A percentile compares a stretch with the other conserved stretches of the same genome.
Evolutionary conservation across 2,888 invertebrate genomes (phyloP).

Genomic region (Harpalus rubripes): DNA sequence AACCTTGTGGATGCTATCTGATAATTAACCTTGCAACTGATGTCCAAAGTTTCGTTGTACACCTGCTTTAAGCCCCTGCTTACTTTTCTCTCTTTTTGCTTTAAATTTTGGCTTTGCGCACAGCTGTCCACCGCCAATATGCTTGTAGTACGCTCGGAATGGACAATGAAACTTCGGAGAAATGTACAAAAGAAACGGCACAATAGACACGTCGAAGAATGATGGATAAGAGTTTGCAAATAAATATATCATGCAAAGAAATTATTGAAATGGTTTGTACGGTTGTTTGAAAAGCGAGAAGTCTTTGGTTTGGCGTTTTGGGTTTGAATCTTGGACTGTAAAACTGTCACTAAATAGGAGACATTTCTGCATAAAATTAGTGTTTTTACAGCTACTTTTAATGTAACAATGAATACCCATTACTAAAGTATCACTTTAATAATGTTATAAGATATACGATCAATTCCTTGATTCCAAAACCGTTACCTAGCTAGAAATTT

Average conservation of each 20-base stretch:
- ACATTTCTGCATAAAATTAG: too few species aligned
- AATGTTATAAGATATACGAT: too few species aligned
- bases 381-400: too few species aligned
- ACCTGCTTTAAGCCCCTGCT: constrained; percentile 25
- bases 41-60: constrained; percentile 12
- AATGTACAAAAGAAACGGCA: neutral
- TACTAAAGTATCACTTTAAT: too few species aligned
- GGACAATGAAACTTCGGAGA: constrained; percentile 5
- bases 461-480: too few species aligned
- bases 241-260: neutral
- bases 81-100: neutral
- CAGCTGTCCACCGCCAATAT: neutral
- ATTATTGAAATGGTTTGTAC: neutral
- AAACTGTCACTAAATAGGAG: neutral
- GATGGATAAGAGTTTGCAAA: constrained; percentile 5
- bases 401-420: too few species aligned
- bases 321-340: neutral
- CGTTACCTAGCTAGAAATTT: too few species aligned
- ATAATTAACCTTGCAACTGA: neutral
- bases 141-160: neutral
- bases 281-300: neutral
- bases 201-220: neutral
- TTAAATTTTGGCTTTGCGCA: neutral
- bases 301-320: neutral
- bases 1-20: neutral